These are phyloP conservation scores for Chironomus tepperi DNA, from an alignment of 1,140 invertebrate genomes.

Conservation along the genomic window DNA sequence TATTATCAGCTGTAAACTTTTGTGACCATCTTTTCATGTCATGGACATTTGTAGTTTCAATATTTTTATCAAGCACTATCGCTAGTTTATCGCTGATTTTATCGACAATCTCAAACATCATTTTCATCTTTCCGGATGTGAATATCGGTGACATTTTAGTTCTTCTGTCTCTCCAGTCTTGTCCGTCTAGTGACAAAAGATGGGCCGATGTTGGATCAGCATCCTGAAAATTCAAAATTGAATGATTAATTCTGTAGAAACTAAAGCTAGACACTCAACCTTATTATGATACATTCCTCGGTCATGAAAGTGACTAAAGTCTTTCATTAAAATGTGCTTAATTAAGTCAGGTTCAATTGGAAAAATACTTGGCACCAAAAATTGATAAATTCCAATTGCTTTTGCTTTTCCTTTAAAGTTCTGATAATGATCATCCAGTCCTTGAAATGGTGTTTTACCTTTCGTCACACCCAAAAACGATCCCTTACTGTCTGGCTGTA, in stretches of 20 bases:
- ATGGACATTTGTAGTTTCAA: slow-evolving; percentile 24
- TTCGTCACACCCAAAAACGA: slow-evolving; percentile 28
- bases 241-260: background rate
- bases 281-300: slow-evolving; percentile 25
- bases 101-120: slow-evolving; percentile 36
- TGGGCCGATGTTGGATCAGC: background rate
- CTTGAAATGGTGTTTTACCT: background rate
- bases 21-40: slow-evolving; percentile 33
- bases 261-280: slow-evolving; percentile 20
- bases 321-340: slow-evolving; percentile 30
- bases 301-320: slow-evolving; percentile 29
- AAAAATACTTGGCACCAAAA: slow-evolving; percentile 31
- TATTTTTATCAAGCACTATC: slow-evolving; percentile 24
- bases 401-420: slow-evolving; percentile 22
- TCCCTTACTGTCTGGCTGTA: slow-evolving; percentile 34
- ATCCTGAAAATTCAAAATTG: background rate
- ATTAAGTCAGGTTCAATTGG: slow-evolving; percentile 32
- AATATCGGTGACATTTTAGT: slow-evolving; percentile 43
- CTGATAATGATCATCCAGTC: slow-evolving; percentile 3
- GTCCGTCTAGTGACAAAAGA: slow-evolving; percentile 33
- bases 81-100: slow-evolving; percentile 32
- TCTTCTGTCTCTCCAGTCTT: slow-evolving; percentile 43
- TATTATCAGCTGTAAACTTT: slow-evolving; percentile 38
- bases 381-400: slow-evolving; percentile 31
- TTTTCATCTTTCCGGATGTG: slow-evolving; percentile 44